phyloP scores from a whole-genome alignment of 2,888 invertebrate genomes.

The Orthosia incerta region DNA sequence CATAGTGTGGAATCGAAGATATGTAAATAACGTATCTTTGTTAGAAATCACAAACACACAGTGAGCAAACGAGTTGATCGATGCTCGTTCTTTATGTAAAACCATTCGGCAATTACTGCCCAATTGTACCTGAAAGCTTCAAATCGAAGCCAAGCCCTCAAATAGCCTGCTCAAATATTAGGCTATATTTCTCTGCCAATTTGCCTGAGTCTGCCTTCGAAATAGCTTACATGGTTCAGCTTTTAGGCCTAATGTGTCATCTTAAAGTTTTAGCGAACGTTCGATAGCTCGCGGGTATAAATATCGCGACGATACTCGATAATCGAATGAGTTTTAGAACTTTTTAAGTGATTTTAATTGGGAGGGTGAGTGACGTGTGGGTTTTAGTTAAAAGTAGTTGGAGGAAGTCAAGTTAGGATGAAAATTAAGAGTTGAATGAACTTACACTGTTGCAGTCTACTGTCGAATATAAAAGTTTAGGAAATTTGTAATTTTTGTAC shows the following conservation, averaged over 20 bases:
- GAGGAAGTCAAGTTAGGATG: background rate
- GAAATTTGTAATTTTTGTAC: no score
- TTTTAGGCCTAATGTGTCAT: constrained; percentile 63
- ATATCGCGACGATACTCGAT: constrained; percentile 24
- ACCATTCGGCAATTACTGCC: background rate
- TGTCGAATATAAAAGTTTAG: background rate
- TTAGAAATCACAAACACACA: constrained; percentile 13
- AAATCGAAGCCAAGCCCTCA: constrained; percentile 14
- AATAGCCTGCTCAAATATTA: constrained; percentile 20
- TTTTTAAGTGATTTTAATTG: constrained; percentile 31
- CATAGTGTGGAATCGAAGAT: background rate
- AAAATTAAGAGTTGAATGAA: background rate
- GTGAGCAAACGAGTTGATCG: background rate
- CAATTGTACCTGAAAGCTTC: background rate
- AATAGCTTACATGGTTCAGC: constrained; percentile 70
- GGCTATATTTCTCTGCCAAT: constrained; percentile 12
- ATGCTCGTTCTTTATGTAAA: background rate
- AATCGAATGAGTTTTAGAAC: background rate
- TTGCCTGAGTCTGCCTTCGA: constrained; percentile 26
- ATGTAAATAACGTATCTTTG: background rate
- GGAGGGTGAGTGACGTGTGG: background rate
- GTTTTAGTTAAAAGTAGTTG: background rate
- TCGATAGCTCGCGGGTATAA: constrained; percentile 23
- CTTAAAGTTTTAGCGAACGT: constrained; percentile 43
- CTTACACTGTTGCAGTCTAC: background rate